These are phyloP conservation scores for Poecilia velifera DNA, from an alignment of 2,797 vertebrate genomes.

Conservation along the genomic window DNA sequence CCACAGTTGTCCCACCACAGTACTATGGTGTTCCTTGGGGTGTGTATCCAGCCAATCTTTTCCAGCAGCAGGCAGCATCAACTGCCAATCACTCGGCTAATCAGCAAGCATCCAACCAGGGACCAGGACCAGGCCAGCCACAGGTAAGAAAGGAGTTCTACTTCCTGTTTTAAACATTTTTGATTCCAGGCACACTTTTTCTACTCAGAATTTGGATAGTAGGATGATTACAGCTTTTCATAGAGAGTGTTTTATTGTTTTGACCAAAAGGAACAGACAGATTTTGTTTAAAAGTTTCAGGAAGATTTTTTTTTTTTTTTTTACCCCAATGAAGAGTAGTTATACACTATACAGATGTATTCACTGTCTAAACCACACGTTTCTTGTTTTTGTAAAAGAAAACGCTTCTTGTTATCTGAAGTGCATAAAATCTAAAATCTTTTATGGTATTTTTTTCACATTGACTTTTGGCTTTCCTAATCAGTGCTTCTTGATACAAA, in stretches of 20 bases:
- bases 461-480: background rate
- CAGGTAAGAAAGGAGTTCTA: constrained; percentile 79
- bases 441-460: no score
- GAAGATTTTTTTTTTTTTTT: background rate
- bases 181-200: background rate
- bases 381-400: background rate
- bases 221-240: background rate
- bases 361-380: background rate
- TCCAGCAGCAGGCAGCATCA: constrained; percentile 92
- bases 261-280: background rate
- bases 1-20: constrained; percentile 95
- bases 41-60: constrained; percentile 97
- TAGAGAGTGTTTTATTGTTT: background rate
- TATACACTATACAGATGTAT: background rate
- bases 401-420: background rate
- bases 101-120: constrained; percentile 94
- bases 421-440: background rate
- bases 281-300: background rate
- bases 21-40: constrained; percentile 99
- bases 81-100: constrained; percentile 91
- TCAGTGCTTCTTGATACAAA: background rate
- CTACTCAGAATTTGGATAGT: background rate
- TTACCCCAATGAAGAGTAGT: background rate
- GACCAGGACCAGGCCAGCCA: constrained; percentile 85
- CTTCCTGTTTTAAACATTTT: background rate